These are phyloP conservation scores for Oriolus oriolus DNA, from an alignment of 2,113 vertebrate genomes.

Conservation along the genomic window DNA sequence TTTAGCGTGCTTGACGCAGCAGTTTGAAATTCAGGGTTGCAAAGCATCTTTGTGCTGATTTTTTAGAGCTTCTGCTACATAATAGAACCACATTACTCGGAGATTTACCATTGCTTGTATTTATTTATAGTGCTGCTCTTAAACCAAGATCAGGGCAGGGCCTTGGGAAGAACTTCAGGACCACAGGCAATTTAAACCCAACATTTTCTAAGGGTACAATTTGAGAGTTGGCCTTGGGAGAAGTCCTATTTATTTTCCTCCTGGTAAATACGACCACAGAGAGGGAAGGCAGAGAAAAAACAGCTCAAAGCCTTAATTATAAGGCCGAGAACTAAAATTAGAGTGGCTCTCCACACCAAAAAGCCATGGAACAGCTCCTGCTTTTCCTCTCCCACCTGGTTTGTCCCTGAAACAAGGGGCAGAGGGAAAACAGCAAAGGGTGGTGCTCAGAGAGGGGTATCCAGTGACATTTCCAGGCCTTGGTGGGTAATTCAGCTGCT, in stretches of 20 bases:
- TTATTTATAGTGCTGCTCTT: not conserved
- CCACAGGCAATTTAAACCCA: not conserved
- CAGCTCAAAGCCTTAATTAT: not conserved
- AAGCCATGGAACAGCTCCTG: rapidly evolving
- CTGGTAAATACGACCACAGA: not conserved
- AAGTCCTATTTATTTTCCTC: not conserved
- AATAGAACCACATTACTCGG: not conserved
- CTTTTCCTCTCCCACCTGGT: not conserved
- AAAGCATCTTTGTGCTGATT: not conserved
- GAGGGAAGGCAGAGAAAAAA: not conserved
- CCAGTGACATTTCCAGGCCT: rapidly evolving
- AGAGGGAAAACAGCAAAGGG: not conserved
- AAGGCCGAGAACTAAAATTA: not conserved
- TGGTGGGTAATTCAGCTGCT: not conserved
- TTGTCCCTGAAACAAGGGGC: not conserved
- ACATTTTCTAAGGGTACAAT: not conserved
- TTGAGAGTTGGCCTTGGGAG: not conserved
- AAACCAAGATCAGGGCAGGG: not conserved
- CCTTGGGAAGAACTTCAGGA: not conserved
- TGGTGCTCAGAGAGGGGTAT: not conserved
- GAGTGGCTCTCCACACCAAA: not conserved
- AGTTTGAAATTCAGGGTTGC: not conserved
- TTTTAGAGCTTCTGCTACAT: not conserved
- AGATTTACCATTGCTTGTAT: not conserved
- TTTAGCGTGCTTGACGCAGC: not conserved